Base-by-base conservation (phyloP, 1,140 invertebrate species). In the Cheumatopsyche charites region DNA sequence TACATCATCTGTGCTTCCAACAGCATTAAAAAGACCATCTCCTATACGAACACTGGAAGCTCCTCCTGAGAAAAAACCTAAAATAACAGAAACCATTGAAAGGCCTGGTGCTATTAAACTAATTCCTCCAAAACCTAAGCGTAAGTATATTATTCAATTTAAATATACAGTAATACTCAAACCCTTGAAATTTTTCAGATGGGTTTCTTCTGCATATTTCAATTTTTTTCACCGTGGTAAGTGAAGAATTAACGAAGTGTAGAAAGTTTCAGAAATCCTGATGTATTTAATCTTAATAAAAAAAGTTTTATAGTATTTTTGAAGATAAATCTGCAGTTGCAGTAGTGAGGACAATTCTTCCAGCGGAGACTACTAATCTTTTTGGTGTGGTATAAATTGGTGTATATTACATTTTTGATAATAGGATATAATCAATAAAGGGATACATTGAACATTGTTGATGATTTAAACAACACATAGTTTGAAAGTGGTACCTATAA, bases 81-180 rank as follows among this genome's bases (percentile, higher is more conserved):
- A 91, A 81, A 83, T 73, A 79, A 79, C 84, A 78, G 86, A 80
- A 69, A 82, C 75, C 71, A 83, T 87, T 45, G 91, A 93, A 77
- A 89, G 91, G 79, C 90, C 90, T 49, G 91, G 91, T 72, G 85
- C 89, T 68, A 93, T 94, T 73, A 95, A 95, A 86, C 81, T 94
- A 49, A 94, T 94, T 78, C 89, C 93, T 73, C 87, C 92, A 71
- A 94, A 94, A 87, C 90, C 91, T 72, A 94, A 94, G 88, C 91
- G 94, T 95, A 90, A 93, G 93, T 92, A 85, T 86, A 75, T 13
- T n/a, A 43, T 43, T 69, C 26, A 61, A 63, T n/a, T 63, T 63
- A 3, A 63, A 63, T 36, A 15, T 11, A 29, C 29, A 36, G 3
- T 36, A 4, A 36, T 36, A 36, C 3, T 36, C 13, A 15, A 4